Conservation (phyloP, 2,888 invertebrate species). For the Calephelis perditalis region DNA sequence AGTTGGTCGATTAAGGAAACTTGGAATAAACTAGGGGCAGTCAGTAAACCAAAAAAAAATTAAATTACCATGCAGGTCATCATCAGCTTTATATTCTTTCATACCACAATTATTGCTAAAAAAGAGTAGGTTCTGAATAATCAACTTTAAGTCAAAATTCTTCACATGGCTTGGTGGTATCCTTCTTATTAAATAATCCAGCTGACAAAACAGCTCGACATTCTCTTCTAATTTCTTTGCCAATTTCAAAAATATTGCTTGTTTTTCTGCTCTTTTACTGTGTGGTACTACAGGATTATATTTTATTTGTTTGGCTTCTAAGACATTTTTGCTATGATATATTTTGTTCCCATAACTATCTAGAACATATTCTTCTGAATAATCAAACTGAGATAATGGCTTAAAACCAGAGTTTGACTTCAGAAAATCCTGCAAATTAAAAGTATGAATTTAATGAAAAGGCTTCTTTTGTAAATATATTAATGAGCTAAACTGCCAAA, state of each 20-base stretch:
- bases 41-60: too few species aligned
- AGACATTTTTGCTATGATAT: not conserved
- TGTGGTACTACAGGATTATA: not conserved
- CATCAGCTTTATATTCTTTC: not conserved
- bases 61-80: not conserved
- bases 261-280: not conserved
- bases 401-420: slow-evolving; percentile 5
- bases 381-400: slow-evolving; percentile 2
- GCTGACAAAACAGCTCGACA: slow-evolving; percentile 31
- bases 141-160: slow-evolving; percentile 32
- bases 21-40: not conserved
- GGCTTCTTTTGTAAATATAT: not conserved
- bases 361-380: not conserved
- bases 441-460: not conserved
- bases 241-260: slow-evolving; percentile 21
- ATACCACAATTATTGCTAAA: slow-evolving; percentile 15
- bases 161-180: slow-evolving; percentile 30
- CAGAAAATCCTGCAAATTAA: slow-evolving; percentile 19
- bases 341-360: slow-evolving; percentile 5
- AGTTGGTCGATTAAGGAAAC: too few species aligned
- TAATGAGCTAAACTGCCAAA: too few species aligned
- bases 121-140: slow-evolving; percentile 29
- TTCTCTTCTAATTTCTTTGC: slow-evolving; percentile 28
- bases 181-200: slow-evolving; percentile 33
- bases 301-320: not conserved